These are phyloP conservation scores for Lydus trimaculatus DNA, from an alignment of 2,888 invertebrate species.

Conservation along the genomic window DNA sequence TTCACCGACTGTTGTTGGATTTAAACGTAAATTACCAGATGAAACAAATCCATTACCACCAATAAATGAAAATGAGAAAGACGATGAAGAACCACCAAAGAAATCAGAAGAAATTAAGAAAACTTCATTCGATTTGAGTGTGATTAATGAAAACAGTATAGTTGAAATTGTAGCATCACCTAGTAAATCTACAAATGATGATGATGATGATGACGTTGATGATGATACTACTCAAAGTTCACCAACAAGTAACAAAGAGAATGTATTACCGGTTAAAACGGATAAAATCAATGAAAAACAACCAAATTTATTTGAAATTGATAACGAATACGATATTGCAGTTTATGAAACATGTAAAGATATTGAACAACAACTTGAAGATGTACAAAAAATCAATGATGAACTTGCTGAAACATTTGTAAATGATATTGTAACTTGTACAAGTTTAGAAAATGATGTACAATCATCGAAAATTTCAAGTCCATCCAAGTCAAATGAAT, in stretches of 20 bases:
- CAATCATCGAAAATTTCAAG: background rate
- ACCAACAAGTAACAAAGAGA: background rate
- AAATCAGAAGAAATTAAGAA: background rate
- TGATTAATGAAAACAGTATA: background rate
- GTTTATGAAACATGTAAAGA: background rate
- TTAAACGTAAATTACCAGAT: background rate
- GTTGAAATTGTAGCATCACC: background rate
- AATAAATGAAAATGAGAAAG: background rate
- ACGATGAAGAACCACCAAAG: background rate
- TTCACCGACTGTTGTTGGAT: background rate
- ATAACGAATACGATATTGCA: background rate
- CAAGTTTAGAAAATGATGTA: background rate
- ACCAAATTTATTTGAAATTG: background rate
- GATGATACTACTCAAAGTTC: background rate
- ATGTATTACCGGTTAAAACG: background rate
- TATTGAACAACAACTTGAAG: background rate
- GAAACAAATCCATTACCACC: background rate
- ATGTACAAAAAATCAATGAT: background rate
- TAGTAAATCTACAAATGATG: background rate
- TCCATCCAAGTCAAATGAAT: background rate
- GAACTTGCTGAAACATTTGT: background rate
- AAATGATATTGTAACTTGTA: background rate
- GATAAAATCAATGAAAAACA: background rate
- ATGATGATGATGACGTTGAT: background rate
- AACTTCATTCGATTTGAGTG: background rate